Percentiles rank a stretch among this genome's conserved stretches.
These are phyloP conservation scores for Sesia bembeciformis DNA, from an alignment of 2,888 invertebrate species.

Conservation along the genomic window DNA sequence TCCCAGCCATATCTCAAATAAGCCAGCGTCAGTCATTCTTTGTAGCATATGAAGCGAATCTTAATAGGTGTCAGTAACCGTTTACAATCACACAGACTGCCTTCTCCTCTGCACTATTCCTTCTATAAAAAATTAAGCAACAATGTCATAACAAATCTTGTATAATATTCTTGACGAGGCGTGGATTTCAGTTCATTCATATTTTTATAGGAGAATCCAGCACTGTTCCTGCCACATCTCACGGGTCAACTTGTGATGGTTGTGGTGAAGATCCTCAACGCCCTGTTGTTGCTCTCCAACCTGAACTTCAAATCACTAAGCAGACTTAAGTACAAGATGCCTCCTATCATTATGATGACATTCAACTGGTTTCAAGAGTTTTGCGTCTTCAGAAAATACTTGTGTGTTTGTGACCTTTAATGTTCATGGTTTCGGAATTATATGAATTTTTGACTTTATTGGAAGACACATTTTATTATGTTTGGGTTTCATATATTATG, in stretches of 20 bases:
- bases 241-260: slow-evolving; percentile 35
- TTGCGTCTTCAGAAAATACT: slow-evolving; percentile 44
- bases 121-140: too few relatives aligned
- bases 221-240: slow-evolving; percentile 47
- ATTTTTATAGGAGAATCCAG: slow-evolving; percentile 47
- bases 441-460: too few relatives aligned
- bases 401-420: slow-evolving; percentile 53
- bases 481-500: too few relatives aligned
- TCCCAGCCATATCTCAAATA: too few relatives aligned
- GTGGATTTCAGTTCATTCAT: slow-evolving; percentile 1
- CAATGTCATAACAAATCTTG: too few relatives aligned
- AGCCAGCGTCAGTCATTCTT: too few relatives aligned
- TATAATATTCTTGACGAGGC: too few relatives aligned
- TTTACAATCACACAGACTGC: too few relatives aligned
- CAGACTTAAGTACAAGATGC: slow-evolving; percentile 26
- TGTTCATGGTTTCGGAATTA: not conserved
- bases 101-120: too few relatives aligned
- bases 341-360: slow-evolving; percentile 31
- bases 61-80: too few relatives aligned
- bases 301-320: slow-evolving; percentile 23
- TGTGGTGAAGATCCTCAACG: slow-evolving; percentile 29
- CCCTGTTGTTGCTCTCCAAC: slow-evolving; percentile 21
- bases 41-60: too few relatives aligned
- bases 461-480: too few relatives aligned
- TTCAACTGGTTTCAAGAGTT: slow-evolving; percentile 59